Evolutionary conservation across 2,797 vertebrate species (phyloP), one percentile per base, ranked within the genome.

Genomic region (Poecilia picta): DNA sequence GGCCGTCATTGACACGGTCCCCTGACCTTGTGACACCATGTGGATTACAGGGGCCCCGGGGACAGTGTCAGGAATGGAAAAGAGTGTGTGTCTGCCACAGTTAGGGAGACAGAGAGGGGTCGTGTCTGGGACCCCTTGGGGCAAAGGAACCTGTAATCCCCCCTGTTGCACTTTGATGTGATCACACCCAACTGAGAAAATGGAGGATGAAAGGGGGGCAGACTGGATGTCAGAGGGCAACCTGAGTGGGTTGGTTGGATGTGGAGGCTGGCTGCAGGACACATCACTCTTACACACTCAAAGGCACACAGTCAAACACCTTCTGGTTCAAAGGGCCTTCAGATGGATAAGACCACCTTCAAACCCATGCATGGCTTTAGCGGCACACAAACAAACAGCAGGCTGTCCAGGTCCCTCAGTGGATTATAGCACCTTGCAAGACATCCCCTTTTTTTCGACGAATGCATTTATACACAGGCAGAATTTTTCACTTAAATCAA

Each of bases 61-160:
- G 55, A 86, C 82, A 74, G 85, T 81, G 84, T 73, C 71, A 66
- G 85, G 66, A 77, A 80, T 53, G 12, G 59, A 81, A 81, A 72
- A 76, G 66, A 62, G 72, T 57, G 76, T 76, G 73, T 73, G 55
- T 36, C 77, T 80, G 49, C 43, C 81, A 51, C 85, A 85, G 86
- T 85, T 78, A 70, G 78, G 81, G 83, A 73, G 73, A 31, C 84
- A 39, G 80, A 80, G 83, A 64, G 53, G 55, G 79, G 82, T 80
- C 71, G 53, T 77, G 68, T 85, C 81, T 83, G 84, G 81, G 85
- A 88, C 84, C 80, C 89, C 88, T 81, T 16, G 41, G 78, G 90
- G 81, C 88, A 81, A 76, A 92, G 81, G 74, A 87, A 93, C 86
- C 89, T 90, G 84, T 94, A 93, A 94, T 92, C 91, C 91, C 85